Percentiles rank a stretch among this genome's conserved stretches.
These are phyloP conservation scores for Acipenser oxyrinchus DNA, from an alignment of 2,797 vertebrate genomes.

Conservation along the genomic window DNA sequence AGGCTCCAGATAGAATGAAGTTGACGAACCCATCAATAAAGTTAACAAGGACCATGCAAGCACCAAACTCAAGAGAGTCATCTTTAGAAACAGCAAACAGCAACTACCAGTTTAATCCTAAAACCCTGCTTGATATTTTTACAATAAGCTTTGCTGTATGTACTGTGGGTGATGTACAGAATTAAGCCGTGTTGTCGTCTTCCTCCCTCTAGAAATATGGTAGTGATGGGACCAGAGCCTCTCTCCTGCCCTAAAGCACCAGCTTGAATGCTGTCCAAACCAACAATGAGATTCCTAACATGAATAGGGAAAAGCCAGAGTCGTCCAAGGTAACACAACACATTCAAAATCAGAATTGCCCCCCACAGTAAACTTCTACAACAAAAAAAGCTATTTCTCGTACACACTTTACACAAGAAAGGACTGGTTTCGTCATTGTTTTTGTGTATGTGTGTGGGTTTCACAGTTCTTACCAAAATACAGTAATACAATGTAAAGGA, in stretches of 20 bases:
- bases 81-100: conserved; percentile 30
- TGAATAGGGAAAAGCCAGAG: conserved; percentile 47
- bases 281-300: conserved; percentile 64
- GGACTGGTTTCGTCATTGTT: conserved; percentile 31
- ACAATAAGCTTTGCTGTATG: too few relatives aligned
- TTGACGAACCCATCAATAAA: conserved; percentile 35
- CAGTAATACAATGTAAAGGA: conserved; percentile 40
- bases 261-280: conserved; percentile 52
- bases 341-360: conserved; percentile 30
- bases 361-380: conserved; percentile 51
- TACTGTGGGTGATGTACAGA: too few relatives aligned
- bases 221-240: conserved; percentile 54
- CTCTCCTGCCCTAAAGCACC: conserved; percentile 55
- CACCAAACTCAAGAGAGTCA: conserved; percentile 42
- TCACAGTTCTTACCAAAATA: background rate
- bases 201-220: conserved; percentile 30
- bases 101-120: too few relatives aligned
- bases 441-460: conserved; percentile 36
- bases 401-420: conserved; percentile 44
- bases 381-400: conserved; percentile 16
- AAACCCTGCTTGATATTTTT: too few relatives aligned
- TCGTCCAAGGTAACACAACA: conserved; percentile 52
- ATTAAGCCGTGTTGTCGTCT: conserved; percentile 9
- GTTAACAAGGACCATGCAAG: conserved; percentile 44
- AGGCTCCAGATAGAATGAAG: conserved; percentile 33